These are phyloP conservation scores for Cyrtonyx montezumae DNA, from an alignment of 2,113 vertebrate species.

Conservation along the genomic window DNA sequence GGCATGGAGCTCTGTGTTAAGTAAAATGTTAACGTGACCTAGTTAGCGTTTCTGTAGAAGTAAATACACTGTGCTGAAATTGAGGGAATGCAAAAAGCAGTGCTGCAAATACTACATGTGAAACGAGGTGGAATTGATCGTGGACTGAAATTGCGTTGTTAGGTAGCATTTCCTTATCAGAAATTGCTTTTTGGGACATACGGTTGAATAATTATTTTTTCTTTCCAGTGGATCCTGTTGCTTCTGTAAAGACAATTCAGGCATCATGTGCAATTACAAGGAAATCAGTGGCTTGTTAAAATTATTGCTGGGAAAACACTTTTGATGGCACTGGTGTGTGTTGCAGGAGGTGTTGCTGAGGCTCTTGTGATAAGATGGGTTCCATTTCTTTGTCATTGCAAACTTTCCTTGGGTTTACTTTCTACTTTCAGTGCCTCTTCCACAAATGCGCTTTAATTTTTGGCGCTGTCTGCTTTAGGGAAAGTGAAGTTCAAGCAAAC, in stretches of 20 bases:
- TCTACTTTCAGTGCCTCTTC: conserved; percentile 3
- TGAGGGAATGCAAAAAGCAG: not conserved
- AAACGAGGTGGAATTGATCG: not conserved
- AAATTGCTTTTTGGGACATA: not conserved
- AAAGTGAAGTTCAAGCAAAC: not conserved
- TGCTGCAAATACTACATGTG: not conserved
- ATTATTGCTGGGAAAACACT: not conserved
- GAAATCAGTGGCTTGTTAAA: not conserved
- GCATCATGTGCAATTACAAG: not conserved
- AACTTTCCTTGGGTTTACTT: conserved; percentile 7
- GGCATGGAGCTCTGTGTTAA: not conserved
- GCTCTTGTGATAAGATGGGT: not conserved
- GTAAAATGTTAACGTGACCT: not conserved
- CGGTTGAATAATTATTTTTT: not conserved
- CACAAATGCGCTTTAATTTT: not conserved
- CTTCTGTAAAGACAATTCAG: not conserved
- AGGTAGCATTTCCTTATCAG: not conserved
- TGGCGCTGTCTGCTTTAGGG: not conserved
- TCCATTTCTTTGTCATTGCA: conserved; percentile 26
- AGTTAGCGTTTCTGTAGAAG: not conserved
- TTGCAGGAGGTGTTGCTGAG: not conserved
- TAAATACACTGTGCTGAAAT: not conserved
- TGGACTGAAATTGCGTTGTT: not conserved
- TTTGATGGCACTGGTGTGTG: not conserved
- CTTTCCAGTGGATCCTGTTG: not conserved